Conservation (phyloP, 2,797 vertebrate genomes). For the Microctenopoma steveboyesi region DNA sequence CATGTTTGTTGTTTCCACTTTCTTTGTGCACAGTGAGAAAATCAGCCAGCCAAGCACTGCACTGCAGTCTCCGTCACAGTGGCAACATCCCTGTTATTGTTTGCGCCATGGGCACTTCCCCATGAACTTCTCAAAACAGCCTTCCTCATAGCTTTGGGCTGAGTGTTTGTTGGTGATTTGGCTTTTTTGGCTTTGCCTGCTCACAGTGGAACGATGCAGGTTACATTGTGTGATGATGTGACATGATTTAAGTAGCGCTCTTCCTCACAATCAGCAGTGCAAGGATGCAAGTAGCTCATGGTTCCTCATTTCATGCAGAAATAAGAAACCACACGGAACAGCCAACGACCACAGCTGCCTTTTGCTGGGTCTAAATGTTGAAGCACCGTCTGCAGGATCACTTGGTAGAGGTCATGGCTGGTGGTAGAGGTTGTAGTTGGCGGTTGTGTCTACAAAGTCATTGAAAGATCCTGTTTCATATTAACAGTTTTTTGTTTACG, state of each 20-base stretch:
- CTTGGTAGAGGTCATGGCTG: neutral
- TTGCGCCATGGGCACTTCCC: slow-evolving; percentile 45
- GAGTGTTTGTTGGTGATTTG: neutral
- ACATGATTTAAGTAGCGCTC: neutral
- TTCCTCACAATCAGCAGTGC: neutral
- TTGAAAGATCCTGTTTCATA: neutral
- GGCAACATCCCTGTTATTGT: slow-evolving; percentile 17
- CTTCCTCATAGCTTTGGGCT: slow-evolving; percentile 15
- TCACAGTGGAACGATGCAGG: slow-evolving; percentile 18
- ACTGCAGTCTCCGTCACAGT: neutral
- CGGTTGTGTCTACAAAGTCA: too few species aligned
- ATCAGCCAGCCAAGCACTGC: neutral
- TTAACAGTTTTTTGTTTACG: neutral
- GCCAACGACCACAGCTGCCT: neutral
- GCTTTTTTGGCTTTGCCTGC: neutral
- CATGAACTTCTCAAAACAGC: slow-evolving; percentile 6
- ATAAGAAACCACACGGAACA: neutral
- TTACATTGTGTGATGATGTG: neutral
- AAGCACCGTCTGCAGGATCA: neutral
- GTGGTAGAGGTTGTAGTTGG: too few species aligned
- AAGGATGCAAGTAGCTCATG: slow-evolving; percentile 3
- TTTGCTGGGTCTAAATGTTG: neutral
- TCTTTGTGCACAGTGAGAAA: slow-evolving; percentile 29
- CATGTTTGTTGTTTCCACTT: slow-evolving; percentile 39
- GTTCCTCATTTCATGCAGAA: slow-evolving; percentile 17